These are phyloP conservation scores for Bathynomus jamesi DNA, from an alignment of 1,140 invertebrate species.

Conservation along the genomic window DNA sequence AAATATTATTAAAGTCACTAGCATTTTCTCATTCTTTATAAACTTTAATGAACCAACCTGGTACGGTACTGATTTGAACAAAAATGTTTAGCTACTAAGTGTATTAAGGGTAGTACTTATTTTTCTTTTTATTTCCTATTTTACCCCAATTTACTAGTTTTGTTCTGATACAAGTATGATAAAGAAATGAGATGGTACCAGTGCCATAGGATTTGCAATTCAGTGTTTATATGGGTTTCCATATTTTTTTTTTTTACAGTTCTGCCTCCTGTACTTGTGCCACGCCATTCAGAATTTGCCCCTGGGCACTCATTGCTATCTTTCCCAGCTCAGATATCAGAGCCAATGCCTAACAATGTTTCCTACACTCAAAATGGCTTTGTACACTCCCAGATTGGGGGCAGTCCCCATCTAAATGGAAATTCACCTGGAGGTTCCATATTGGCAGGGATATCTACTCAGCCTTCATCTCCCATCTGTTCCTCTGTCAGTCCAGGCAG, in stretches of 20 bases:
- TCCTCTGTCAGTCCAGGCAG: constrained; percentile 21
- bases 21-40: neutral
- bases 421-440: constrained; percentile 5
- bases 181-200: too few species aligned
- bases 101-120: too few species aligned
- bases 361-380: constrained; percentile 23
- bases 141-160: too few species aligned
- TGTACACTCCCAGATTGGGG: constrained; percentile 26
- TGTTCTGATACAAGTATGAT: too few species aligned
- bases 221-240: neutral
- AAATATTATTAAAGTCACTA: neutral
- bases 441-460: constrained; percentile 12
- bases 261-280: constrained; percentile 88
- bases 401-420: neutral
- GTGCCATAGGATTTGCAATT: too few species aligned
- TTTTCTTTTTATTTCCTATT: too few species aligned
- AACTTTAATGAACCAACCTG: neutral
- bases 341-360: constrained; percentile 66
- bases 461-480: constrained; percentile 15
- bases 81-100: too few species aligned
- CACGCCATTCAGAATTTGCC: constrained; percentile 89
- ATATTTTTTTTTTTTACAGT: constrained; percentile 50
- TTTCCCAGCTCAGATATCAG: constrained; percentile 78
- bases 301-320: constrained; percentile 78
- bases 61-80: too few species aligned